Conservation (phyloP, 2,888 invertebrate species). For the Acleris emargana region DNA sequence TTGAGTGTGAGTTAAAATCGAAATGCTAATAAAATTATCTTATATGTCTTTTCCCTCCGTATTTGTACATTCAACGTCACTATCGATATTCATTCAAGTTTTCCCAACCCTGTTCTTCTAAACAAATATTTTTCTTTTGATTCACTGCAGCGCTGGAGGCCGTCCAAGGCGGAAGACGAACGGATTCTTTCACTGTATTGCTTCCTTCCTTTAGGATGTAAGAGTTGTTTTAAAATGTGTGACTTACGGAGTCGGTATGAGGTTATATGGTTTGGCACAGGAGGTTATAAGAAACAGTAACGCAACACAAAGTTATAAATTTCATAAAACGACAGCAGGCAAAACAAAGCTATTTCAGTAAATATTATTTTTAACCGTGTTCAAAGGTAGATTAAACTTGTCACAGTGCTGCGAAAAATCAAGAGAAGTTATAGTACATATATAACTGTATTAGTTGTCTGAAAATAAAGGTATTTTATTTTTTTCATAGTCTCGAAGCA, state of each 20-base stretch:
- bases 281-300: slow-evolving; percentile 15
- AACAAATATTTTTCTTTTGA: slow-evolving; percentile 49
- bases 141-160: slow-evolving; percentile 54
- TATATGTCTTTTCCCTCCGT: too few relatives aligned
- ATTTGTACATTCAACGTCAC: background rate
- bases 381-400: too few relatives aligned
- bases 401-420: too few relatives aligned
- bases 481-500: too few relatives aligned
- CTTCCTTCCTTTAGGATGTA: slow-evolving; percentile 57
- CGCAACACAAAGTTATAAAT: background rate
- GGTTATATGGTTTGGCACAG: slow-evolving; percentile 26
- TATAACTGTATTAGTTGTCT: too few relatives aligned
- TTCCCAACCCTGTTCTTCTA: slow-evolving; percentile 22
- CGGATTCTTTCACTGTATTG: slow-evolving; percentile 56
- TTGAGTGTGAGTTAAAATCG: too few relatives aligned
- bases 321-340: too few relatives aligned
- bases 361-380: too few relatives aligned
- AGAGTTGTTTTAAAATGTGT: slow-evolving; percentile 49
- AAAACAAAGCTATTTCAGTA: too few relatives aligned
- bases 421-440: too few relatives aligned
- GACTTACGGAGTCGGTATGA: slow-evolving; percentile 32
- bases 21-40: too few relatives aligned
- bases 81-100: slow-evolving; percentile 4
- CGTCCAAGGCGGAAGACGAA: slow-evolving; percentile 57
- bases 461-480: too few relatives aligned